Percentiles rank a stretch among this genome's conserved stretches.
Conservation (phyloP, 2,888 invertebrate species). For the Boloria selene region DNA sequence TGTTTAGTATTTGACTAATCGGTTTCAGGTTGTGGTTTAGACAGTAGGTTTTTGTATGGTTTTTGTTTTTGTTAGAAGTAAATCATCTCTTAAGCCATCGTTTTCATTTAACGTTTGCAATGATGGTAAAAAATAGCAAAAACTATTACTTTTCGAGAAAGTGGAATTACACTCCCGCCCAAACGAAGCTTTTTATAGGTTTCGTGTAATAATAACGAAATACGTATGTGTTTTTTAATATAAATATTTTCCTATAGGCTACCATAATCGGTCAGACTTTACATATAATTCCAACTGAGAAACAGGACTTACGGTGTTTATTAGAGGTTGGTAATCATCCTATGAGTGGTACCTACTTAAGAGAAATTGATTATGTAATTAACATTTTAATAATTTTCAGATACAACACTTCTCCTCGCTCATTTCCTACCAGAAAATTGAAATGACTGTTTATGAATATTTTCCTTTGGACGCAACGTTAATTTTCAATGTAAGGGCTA, state of each 20-base stretch:
- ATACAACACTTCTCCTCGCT: slow-evolving; percentile 68
- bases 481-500: slow-evolving; percentile 57
- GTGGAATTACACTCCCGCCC: too few relatives aligned
- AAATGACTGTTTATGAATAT: slow-evolving; percentile 61
- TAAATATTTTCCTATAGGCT: slow-evolving; percentile 53
- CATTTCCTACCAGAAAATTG: slow-evolving; percentile 56
- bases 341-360: not conserved
- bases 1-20: too few relatives aligned
- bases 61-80: too few relatives aligned
- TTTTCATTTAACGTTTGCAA: too few relatives aligned
- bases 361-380: not conserved
- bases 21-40: too few relatives aligned
- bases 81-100: too few relatives aligned
- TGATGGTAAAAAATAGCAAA: too few relatives aligned
- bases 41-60: too few relatives aligned
- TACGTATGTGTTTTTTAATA: too few relatives aligned
- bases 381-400: slow-evolving; percentile 45
- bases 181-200: too few relatives aligned
- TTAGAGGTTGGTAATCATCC: slow-evolving; percentile 53
- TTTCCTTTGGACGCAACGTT: slow-evolving; percentile 64
- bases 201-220: too few relatives aligned
- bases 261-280: slow-evolving; percentile 56
- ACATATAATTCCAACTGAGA: slow-evolving; percentile 59
- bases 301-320: slow-evolving; percentile 55
- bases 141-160: too few relatives aligned